Evolutionary conservation across 2,888 invertebrate species (phyloP).

Genomic region (Dendrolimus houi): DNA sequence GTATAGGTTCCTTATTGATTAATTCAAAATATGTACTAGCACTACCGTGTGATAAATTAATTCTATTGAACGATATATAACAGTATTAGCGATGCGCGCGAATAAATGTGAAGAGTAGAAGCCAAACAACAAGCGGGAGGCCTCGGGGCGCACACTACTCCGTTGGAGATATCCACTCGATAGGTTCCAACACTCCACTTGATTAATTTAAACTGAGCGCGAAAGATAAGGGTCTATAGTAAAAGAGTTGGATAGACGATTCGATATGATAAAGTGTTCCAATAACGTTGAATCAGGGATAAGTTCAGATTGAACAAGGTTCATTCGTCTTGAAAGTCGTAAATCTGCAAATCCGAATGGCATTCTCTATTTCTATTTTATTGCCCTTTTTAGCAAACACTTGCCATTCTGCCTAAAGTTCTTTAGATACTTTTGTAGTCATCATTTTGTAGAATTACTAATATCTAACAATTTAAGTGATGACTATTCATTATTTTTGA

Average conservation of each 20-base stretch:
- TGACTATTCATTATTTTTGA: too few relatives aligned
- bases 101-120: constrained; percentile 33
- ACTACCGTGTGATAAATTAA: too few relatives aligned
- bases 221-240: constrained; percentile 12
- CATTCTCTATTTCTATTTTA: background rate
- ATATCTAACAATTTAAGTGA: too few relatives aligned
- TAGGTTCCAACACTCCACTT: constrained; percentile 38
- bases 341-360: constrained; percentile 4
- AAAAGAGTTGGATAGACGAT: constrained; percentile 6
- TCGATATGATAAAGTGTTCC: constrained; percentile 5
- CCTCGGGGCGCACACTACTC: constrained; percentile 24
- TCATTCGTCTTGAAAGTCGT: constrained; percentile 4
- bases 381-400: background rate
- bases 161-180: constrained; percentile 23
- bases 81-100: constrained; percentile 16
- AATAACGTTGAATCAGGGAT: constrained; percentile 5
- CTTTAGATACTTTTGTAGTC: too few relatives aligned
- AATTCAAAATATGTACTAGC: too few relatives aligned
- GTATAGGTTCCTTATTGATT: too few relatives aligned
- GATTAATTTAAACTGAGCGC: constrained; percentile 34
- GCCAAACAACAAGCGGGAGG: constrained; percentile 25
- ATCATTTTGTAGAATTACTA: too few relatives aligned
- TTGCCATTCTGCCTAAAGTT: too few relatives aligned
- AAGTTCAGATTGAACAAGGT: constrained; percentile 1
- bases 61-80: background rate